Conservation (phyloP, 1,140 invertebrate genomes). For the Drosophila dunni region DNA sequence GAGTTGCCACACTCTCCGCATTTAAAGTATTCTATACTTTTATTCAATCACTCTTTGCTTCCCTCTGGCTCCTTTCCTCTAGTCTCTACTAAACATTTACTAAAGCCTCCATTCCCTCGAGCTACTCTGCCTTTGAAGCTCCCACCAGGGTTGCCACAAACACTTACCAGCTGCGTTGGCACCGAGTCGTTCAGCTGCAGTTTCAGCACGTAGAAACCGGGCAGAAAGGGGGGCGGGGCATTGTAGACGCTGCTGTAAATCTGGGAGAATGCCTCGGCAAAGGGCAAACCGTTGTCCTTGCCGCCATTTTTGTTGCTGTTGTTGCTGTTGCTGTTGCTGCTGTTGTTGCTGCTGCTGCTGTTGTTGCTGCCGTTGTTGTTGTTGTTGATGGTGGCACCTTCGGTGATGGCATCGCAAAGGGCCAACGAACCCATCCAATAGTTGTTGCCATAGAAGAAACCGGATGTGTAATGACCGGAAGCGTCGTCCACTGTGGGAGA, state of each 20-base stretch:
- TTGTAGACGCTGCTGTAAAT: slow-evolving; percentile 72
- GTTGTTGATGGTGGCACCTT: slow-evolving; percentile 33
- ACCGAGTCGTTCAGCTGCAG: slow-evolving; percentile 85
- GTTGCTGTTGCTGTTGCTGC: slow-evolving; percentile 45
- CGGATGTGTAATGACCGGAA: slow-evolving; percentile 90
- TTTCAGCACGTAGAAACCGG: slow-evolving; percentile 87
- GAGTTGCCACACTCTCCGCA: no score
- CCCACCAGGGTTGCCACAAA: slow-evolving; percentile 26
- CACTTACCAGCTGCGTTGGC: slow-evolving; percentile 85
- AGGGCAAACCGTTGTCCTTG: slow-evolving; percentile 64
- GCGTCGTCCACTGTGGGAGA: slow-evolving; percentile 90
- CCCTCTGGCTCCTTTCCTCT: neutral
- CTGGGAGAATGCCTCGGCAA: slow-evolving; percentile 78
- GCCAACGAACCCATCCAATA: slow-evolving; percentile 92
- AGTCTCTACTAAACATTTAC: neutral
- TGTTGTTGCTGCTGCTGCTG: slow-evolving; percentile 55
- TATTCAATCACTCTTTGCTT: no score
- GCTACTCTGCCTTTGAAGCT: slow-evolving; percentile 3
- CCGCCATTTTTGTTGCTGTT: slow-evolving; percentile 47
- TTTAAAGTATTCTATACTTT: no score
- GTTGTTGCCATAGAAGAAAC: slow-evolving; percentile 93
- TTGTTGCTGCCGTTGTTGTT: slow-evolving; percentile 57
- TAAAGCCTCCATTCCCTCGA: neutral
- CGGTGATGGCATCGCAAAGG: slow-evolving; percentile 89
- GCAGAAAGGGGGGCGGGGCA: slow-evolving; percentile 85